These are phyloP conservation scores for Pammene fasciana DNA, from an alignment of 2,888 invertebrate genomes.

Conservation along the genomic window DNA sequence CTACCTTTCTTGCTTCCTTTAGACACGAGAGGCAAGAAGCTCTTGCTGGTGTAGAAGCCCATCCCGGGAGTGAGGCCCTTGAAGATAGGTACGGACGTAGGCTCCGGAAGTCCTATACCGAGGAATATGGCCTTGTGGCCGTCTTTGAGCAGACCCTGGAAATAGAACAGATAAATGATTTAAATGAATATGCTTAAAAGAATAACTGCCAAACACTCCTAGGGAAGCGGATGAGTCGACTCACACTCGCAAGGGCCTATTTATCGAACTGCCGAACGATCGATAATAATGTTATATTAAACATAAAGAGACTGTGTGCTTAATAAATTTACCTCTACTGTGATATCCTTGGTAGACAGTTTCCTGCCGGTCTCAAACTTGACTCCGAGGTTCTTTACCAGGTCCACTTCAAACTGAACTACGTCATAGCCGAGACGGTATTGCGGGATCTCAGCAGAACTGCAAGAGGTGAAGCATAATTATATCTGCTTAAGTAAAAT, in stretches of 20 bases:
- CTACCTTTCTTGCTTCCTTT: constrained; percentile 93
- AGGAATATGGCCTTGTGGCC: constrained; percentile 92
- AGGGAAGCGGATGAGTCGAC: too few species aligned
- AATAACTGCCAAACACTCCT: too few species aligned
- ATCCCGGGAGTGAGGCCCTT: constrained; percentile 87
- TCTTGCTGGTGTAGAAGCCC: constrained; percentile 98
- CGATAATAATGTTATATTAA: too few species aligned
- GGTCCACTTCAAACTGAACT: constrained; percentile 95
- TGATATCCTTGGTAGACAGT: constrained; percentile 88
- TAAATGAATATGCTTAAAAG: too few species aligned
- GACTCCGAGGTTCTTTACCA: constrained; percentile 96
- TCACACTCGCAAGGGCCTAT: too few species aligned
- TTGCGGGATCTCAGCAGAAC: constrained; percentile 98
- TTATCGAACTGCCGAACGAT: too few species aligned
- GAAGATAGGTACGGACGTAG: constrained; percentile 92
- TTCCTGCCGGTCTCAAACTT: constrained; percentile 90
- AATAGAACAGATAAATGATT: constrained; percentile 31
- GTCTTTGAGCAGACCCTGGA: constrained; percentile 85
- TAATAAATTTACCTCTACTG: constrained; percentile 84
- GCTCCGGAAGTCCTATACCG: constrained; percentile 95
- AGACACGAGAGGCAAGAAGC: constrained; percentile 94
- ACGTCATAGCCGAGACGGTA: constrained; percentile 96
- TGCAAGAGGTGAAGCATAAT: constrained; percentile 63
- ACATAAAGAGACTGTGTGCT: too few species aligned
- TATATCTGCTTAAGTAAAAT: too few species aligned